Evolutionary conservation across 2,113 vertebrate species (phyloP).

Genomic region (Hippocampus abdominalis): DNA sequence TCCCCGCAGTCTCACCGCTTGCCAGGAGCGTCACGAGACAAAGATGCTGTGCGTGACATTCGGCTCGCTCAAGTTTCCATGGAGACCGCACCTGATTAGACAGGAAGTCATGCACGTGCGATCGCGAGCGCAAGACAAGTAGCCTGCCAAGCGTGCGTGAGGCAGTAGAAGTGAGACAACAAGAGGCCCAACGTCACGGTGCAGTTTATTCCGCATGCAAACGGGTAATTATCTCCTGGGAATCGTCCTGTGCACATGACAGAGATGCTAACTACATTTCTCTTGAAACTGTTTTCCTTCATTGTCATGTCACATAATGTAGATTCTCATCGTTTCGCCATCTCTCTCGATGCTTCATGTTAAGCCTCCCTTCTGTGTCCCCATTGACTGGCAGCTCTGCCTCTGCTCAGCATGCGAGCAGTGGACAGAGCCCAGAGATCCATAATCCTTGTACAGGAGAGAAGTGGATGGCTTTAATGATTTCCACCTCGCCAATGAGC

Average conservation of each 20-base stretch:
- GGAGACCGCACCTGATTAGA: conserved; percentile 68
- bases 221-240: conserved; percentile 25
- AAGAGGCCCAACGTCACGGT: conserved; percentile 1
- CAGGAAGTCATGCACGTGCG: conserved; percentile 57
- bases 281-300: conserved; percentile 12
- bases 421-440: conserved; percentile 57
- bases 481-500: conserved; percentile 72
- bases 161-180: conserved; percentile 27
- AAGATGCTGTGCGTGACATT: conserved; percentile 50
- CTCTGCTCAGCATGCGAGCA: conserved; percentile 64
- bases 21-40: conserved; percentile 39
- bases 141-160: conserved; percentile 44
- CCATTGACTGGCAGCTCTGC: conserved; percentile 43
- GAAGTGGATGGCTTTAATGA: conserved; percentile 71
- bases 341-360: conserved; percentile 40
- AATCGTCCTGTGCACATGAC: conserved; percentile 21
- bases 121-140: conserved; percentile 48
- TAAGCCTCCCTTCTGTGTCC: conserved; percentile 49
- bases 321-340: conserved; percentile 28
- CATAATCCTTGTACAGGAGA: conserved; percentile 66
- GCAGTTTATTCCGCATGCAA: conserved; percentile 25
- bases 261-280: conserved; percentile 31
- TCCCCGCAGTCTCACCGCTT: conserved; percentile 38
- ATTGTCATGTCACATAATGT: conserved; percentile 52
- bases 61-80: conserved; percentile 66